phyloP scores from a whole-genome alignment of 1,140 invertebrate species.

The Mycetomoellerius zeteki region DNA sequence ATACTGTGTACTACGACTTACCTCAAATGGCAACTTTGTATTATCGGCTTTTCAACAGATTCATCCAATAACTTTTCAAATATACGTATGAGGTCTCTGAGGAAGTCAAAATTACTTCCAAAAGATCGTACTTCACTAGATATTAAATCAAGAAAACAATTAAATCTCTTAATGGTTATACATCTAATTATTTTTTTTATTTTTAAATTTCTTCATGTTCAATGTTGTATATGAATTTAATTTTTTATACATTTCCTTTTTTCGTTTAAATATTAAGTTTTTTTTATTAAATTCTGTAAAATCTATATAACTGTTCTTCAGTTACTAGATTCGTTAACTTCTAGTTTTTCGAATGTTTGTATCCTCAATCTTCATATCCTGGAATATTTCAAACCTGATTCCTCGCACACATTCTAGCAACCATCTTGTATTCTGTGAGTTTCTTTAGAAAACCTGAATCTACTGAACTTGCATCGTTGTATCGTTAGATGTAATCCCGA shows the following conservation, averaged over 20 bases:
- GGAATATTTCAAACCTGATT: neutral
- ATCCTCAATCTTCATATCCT: neutral
- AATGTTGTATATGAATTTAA: neutral
- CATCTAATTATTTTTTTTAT: neutral
- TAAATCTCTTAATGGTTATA: neutral
- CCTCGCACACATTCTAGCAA: neutral
- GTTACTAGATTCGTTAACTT: neutral
- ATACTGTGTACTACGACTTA: neutral
- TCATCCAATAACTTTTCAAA: neutral
- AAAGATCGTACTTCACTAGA: neutral
- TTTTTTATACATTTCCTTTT: neutral
- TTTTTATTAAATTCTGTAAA: neutral
- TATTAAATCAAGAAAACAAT: neutral
- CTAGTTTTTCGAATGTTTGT: neutral
- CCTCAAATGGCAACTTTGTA: neutral
- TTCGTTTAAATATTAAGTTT: neutral
- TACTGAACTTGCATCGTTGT: neutral
- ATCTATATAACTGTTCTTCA: neutral
- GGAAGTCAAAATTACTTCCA: neutral
- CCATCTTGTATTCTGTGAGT: slow-evolving; percentile 14
- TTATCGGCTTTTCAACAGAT: neutral
- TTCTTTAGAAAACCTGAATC: neutral
- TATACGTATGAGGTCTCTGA: slow-evolving; percentile 27
- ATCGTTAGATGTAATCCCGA: neutral
- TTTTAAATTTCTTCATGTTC: neutral